Percentiles rank a stretch among this genome's conserved stretches.
These are phyloP conservation scores for Siniperca undulata DNA, from an alignment of 2,797 vertebrate species.

Conservation along the genomic window DNA sequence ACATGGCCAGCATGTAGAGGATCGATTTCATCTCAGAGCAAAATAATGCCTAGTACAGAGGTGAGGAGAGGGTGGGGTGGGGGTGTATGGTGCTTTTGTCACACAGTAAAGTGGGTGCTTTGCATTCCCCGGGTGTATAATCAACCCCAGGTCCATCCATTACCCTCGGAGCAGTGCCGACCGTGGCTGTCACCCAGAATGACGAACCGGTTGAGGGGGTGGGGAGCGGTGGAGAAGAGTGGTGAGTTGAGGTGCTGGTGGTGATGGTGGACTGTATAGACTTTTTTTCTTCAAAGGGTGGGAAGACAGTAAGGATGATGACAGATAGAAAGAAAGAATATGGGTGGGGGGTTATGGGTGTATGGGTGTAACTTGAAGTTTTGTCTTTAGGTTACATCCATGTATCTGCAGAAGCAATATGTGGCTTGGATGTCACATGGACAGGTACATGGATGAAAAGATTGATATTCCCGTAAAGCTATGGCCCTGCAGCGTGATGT, in stretches of 20 bases:
- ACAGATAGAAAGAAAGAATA: slow-evolving; percentile 21
- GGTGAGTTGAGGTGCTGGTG: slow-evolving; percentile 1
- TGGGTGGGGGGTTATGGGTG: neutral
- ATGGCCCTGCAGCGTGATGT: slow-evolving; percentile 51
- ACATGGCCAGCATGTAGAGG: slow-evolving; percentile 62
- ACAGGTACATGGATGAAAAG: slow-evolving; percentile 49
- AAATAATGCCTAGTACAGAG: slow-evolving; percentile 70
- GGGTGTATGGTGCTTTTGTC: slow-evolving; percentile 54
- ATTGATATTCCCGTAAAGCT: slow-evolving; percentile 59
- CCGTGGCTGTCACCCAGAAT: slow-evolving; percentile 69
- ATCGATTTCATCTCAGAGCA: slow-evolving; percentile 76
- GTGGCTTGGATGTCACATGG: slow-evolving; percentile 19
- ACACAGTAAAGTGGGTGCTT: slow-evolving; percentile 75
- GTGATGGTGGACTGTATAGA: slow-evolving; percentile 2
- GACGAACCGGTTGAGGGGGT: slow-evolving; percentile 51
- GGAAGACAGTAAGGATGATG: slow-evolving; percentile 16
- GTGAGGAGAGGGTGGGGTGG: slow-evolving; percentile 33
- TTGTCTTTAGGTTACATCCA: slow-evolving; percentile 23
- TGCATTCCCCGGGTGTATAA: slow-evolving; percentile 78
- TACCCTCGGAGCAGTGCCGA: slow-evolving; percentile 55
- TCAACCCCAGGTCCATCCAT: slow-evolving; percentile 74
- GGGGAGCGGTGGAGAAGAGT: neutral
- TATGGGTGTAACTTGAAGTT: slow-evolving; percentile 13
- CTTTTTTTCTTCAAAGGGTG: slow-evolving; percentile 17
- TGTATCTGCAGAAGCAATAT: slow-evolving; percentile 1